Evolutionary conservation across 2,888 invertebrate species (phyloP).

Genomic region (Athalia rosae): DNA sequence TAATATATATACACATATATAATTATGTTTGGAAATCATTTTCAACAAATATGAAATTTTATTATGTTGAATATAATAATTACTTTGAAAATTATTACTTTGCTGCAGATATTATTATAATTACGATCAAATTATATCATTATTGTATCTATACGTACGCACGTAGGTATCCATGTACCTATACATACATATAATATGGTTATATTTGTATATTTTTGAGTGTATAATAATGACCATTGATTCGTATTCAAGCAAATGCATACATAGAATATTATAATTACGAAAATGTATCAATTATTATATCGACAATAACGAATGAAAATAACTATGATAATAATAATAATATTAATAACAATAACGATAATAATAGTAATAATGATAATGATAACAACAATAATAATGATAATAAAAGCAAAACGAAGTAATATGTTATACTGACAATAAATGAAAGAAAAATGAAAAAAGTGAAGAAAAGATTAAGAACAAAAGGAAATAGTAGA

Average conservation of each 20-base stretch:
- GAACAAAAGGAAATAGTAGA: neutral
- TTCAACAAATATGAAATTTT: conserved; percentile 15
- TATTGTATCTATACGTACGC: conserved; percentile 37
- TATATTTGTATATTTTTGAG: conserved; percentile 56
- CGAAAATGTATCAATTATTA: conserved; percentile 65
- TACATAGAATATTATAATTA: conserved; percentile 48
- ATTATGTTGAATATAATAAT: conserved; percentile 8
- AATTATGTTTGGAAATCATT: conserved; percentile 52
- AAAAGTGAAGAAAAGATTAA: conserved; percentile 39
- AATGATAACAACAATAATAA: conserved; percentile 21
- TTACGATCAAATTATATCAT: conserved; percentile 27
- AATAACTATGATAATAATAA: conserved; percentile 67
- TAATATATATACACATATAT: conserved; percentile 50
- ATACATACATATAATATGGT: conserved; percentile 49
- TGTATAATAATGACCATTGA: conserved; percentile 48
- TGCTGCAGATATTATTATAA: conserved; percentile 19
- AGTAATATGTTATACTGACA: conserved; percentile 56
- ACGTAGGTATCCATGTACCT: conserved; percentile 42
- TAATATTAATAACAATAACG: conserved; percentile 47
- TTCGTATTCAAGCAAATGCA: conserved; percentile 43
- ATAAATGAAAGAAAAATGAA: conserved; percentile 57
- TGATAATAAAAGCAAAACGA: conserved; percentile 16
- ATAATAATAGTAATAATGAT: conserved; percentile 46
- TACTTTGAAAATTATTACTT: too few species aligned
- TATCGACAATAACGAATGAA: conserved; percentile 67